Base-by-base conservation (phyloP, 1,140 invertebrate species). In the Hormaphis cornu region DNA sequence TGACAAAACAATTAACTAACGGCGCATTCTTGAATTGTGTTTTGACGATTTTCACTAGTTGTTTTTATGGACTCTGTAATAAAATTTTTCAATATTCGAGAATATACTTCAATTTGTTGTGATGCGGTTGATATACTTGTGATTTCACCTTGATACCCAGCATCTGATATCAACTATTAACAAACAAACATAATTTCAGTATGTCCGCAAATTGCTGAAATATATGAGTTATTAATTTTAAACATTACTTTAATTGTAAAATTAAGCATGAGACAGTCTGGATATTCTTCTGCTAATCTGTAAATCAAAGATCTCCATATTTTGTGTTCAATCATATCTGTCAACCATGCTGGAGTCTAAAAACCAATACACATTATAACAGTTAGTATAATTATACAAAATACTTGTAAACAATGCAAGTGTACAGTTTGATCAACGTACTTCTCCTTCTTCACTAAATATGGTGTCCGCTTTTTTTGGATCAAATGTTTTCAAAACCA, bases 81-180 rank as follows among this genome's bases (percentile, higher is more conserved):
- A 0, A 94, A 91, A 10, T 95, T 98, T 80, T 97, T 95, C 8
- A 99, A 81, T 63, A 99, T 96, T 73, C 95, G 81, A 1, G 95
- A 96, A 80, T 98, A 99, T 16, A 99, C 97, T 84, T 99, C 97
- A 75, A 98, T 93, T 82, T 99, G 97, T 79, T 98, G 96, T 48
- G 96, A 95, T 18, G 97, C 97, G 71, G 97, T 99, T 16, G 95
- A 98, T 73, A 98, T 97, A 76, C 93, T 95, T n/a, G 95, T 98
- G 53, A 99, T 99, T 85, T 99, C 97, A 72, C 94, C 95, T 88
- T 99, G 96, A 78, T 94, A 98, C 9, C 97, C 97, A 74, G 97
- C 97, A 85, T 99, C 97, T 6, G 94, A 97, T 75, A 98, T 98
- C 42, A 98, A 80, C 87, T 92, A 74, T 70, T 79, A 83, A 76